Conservation (phyloP, 2,888 invertebrate genomes). For the Sphaerophoria rueppellii region DNA sequence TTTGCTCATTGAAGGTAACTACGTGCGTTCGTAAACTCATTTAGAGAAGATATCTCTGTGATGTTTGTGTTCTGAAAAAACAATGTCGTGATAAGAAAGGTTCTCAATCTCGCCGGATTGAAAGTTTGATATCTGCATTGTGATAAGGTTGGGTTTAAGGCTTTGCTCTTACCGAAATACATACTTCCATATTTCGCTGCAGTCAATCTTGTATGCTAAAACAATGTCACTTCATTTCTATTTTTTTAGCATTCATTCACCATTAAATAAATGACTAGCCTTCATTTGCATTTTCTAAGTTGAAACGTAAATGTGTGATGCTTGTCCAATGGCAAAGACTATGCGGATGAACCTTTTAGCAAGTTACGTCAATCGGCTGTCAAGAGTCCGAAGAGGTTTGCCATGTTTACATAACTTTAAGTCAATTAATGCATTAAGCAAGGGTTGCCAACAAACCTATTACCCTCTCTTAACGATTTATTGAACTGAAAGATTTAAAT, state of each 20-base stretch:
- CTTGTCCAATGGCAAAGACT: background rate
- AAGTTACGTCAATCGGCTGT: conserved; percentile 37
- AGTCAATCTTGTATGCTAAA: no score
- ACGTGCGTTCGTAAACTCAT: conserved; percentile 53
- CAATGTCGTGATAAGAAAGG: conserved; percentile 65
- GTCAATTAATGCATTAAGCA: no score
- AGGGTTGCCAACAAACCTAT: no score
- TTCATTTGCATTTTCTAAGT: background rate
- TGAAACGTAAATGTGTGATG: no score
- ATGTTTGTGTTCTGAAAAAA: conserved; percentile 56
- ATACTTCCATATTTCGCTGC: no score
- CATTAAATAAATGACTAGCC: background rate
- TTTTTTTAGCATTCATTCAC: no score
- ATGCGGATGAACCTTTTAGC: conserved; percentile 44
- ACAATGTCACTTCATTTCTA: no score
- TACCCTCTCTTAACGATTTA: no score
- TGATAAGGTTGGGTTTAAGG: conserved; percentile 77
- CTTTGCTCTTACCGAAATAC: conserved; percentile 26
- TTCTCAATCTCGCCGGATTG: conserved; percentile 59
- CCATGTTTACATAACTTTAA: conserved; percentile 46
- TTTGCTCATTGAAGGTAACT: conserved; percentile 24
- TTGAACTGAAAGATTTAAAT: no score
- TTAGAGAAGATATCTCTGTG: conserved; percentile 50
- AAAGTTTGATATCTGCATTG: conserved; percentile 76
- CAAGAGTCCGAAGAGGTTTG: conserved; percentile 40